These are phyloP conservation scores for Heliconius erato DNA, from an alignment of 2,888 invertebrate genomes.

Conservation along the genomic window DNA sequence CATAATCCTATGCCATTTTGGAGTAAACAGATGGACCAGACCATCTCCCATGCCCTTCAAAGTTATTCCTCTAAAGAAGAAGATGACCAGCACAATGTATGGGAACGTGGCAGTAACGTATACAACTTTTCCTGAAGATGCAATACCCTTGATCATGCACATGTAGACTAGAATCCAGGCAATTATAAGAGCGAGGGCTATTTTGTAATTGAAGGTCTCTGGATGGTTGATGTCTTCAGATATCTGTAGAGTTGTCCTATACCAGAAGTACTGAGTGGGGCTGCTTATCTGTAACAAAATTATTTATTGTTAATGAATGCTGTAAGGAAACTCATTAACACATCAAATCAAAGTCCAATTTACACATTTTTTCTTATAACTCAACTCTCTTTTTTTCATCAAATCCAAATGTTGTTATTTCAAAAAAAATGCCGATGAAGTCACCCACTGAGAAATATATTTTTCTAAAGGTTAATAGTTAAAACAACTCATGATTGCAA, in stretches of 20 bases:
- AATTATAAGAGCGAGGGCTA: slow-evolving; percentile 93
- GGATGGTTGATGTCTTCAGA: slow-evolving; percentile 95
- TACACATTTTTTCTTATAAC: too few species aligned
- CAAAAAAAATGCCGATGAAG: too few species aligned
- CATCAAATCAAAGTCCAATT: too few species aligned
- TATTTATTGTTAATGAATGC: not conserved
- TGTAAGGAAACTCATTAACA: not conserved
- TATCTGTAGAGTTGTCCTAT: slow-evolving; percentile 95
- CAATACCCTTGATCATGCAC: slow-evolving; percentile 99
- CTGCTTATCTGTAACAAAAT: slow-evolving; percentile 89
- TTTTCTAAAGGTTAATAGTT: too few species aligned
- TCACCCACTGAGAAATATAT: too few species aligned
- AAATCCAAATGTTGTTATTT: too few species aligned
- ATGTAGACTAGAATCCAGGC: slow-evolving; percentile 98
- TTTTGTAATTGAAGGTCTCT: slow-evolving; percentile 95
- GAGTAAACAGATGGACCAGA: slow-evolving; percentile 94
- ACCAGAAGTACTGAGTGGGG: slow-evolving; percentile 98
- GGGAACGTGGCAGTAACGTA: slow-evolving; percentile 99
- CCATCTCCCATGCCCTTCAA: slow-evolving; percentile 95
- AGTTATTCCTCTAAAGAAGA: slow-evolving; percentile 97
- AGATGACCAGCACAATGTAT: slow-evolving; percentile 97
- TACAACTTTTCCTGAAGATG: slow-evolving; percentile 98
- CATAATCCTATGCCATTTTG: slow-evolving; percentile 95
- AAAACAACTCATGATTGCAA: too few species aligned
- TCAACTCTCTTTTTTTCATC: too few species aligned